phyloP scores from a whole-genome alignment of 2,797 vertebrate species.

The Ctenopoma multispine region DNA sequence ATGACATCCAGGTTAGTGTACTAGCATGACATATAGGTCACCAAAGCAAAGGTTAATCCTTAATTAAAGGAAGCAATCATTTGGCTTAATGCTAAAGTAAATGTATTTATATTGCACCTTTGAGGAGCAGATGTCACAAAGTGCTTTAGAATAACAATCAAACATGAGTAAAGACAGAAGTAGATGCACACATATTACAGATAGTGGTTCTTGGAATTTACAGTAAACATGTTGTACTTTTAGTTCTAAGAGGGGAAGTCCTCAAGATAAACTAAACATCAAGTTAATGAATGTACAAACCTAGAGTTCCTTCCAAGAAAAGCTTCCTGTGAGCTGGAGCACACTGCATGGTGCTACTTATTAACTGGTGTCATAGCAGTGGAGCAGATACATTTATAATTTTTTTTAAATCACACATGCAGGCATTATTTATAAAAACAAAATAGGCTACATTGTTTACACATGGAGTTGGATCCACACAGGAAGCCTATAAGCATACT shows the following conservation, averaged over 20 bases:
- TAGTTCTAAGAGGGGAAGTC: constrained; percentile 37
- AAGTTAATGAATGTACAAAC: constrained; percentile 34
- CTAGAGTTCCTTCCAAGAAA: constrained; percentile 25
- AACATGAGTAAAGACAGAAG: constrained; percentile 4
- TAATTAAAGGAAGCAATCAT: too few relatives aligned
- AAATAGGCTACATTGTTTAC: constrained; percentile 5
- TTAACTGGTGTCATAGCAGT: constrained; percentile 13
- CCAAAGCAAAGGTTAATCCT: background rate
- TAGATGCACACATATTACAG: background rate
- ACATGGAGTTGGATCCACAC: constrained; percentile 10
- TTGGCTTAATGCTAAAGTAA: too few relatives aligned
- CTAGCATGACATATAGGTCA: background rate
- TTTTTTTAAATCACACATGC: background rate
- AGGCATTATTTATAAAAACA: too few relatives aligned
- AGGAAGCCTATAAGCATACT: constrained; percentile 17
- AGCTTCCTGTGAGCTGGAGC: constrained; percentile 41
- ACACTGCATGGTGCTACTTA: background rate
- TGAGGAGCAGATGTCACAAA: too few relatives aligned
- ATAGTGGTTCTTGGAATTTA: background rate
- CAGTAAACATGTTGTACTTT: constrained; percentile 16
- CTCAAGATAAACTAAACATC: constrained; percentile 46
- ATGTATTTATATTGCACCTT: too few relatives aligned
- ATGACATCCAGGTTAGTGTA: constrained; percentile 34
- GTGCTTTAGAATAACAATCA: too few relatives aligned
- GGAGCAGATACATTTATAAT: too few relatives aligned